Conservation (phyloP, 2,113 vertebrate species). For the Macquaria australasica region DNA sequence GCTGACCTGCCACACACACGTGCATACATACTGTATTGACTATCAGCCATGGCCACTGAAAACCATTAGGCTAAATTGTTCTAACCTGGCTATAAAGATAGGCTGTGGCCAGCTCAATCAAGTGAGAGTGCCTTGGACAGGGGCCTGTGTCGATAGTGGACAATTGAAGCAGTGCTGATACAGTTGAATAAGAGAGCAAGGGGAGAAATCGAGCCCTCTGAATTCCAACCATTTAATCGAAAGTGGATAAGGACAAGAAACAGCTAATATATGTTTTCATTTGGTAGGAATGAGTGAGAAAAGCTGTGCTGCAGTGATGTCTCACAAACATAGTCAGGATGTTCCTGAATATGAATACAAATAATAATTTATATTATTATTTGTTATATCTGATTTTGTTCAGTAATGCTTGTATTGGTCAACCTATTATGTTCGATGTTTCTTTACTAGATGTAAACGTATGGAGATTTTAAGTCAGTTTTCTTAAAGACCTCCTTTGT, state of each 20-base stretch:
- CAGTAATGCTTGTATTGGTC: neutral
- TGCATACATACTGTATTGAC: slow-evolving; percentile 23
- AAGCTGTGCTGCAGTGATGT: neutral
- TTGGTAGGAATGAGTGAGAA: slow-evolving; percentile 7
- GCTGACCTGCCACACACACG: slow-evolving; percentile 12
- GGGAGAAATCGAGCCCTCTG: slow-evolving; percentile 22
- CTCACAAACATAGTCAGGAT: neutral
- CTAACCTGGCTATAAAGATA: slow-evolving; percentile 42
- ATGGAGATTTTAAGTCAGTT: neutral
- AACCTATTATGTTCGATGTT: neutral
- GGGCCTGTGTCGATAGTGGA: slow-evolving; percentile 29
- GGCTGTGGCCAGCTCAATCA: slow-evolving; percentile 37
- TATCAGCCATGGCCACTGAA: slow-evolving; percentile 29
- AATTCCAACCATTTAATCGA: slow-evolving; percentile 25
- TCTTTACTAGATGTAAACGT: neutral
- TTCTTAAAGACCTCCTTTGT: neutral
- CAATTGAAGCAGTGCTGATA: slow-evolving; percentile 38
- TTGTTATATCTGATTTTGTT: neutral
- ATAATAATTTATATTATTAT: neutral
- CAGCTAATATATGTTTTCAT: slow-evolving; percentile 36
- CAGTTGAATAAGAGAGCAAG: slow-evolving; percentile 34
- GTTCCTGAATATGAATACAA: neutral
- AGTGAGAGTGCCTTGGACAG: slow-evolving; percentile 30
- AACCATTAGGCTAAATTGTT: slow-evolving; percentile 57
- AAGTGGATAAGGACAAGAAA: slow-evolving; percentile 18